Evolutionary conservation across 2,888 invertebrate genomes (phyloP).

Genomic region (Caenorhabditis macrosperma): DNA sequence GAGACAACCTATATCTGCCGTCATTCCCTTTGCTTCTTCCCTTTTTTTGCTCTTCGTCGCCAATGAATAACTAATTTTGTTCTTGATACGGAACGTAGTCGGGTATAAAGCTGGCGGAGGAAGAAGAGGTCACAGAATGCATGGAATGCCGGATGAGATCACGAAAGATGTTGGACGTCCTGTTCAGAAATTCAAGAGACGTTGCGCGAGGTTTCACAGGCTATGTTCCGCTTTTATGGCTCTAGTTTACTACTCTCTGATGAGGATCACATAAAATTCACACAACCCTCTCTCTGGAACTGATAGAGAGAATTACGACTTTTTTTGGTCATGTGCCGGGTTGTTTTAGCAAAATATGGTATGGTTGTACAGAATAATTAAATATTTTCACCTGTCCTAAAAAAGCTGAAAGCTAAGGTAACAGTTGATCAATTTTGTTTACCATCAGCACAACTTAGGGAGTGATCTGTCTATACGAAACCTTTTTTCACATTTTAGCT

Average conservation of each 20-base stretch:
- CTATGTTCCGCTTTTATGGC: background rate
- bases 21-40: constrained; percentile 8
- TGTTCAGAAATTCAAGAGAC: constrained; percentile 34
- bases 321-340: too few relatives aligned
- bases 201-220: background rate
- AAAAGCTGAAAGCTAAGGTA: too few relatives aligned
- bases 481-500: too few relatives aligned
- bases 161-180: constrained; percentile 11
- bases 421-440: too few relatives aligned
- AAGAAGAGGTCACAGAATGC: constrained; percentile 51
- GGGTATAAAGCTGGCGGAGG: constrained; percentile 30
- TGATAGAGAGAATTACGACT: background rate
- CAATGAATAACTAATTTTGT: constrained; percentile 54
- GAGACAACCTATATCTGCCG: constrained; percentile 20
- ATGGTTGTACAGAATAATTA: too few relatives aligned
- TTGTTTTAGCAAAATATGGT: too few relatives aligned
- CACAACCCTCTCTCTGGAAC: background rate
- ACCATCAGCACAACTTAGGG: too few relatives aligned
- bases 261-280: too few relatives aligned
- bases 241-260: too few relatives aligned
- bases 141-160: constrained; percentile 53
- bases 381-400: too few relatives aligned
- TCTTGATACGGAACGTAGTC: constrained; percentile 53
- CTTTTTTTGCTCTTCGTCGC: constrained; percentile 42
- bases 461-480: background rate